A percentile compares a stretch with the other conserved stretches of the same genome.
Conservation (phyloP, 2,888 invertebrate genomes). For the Thera britannica region DNA sequence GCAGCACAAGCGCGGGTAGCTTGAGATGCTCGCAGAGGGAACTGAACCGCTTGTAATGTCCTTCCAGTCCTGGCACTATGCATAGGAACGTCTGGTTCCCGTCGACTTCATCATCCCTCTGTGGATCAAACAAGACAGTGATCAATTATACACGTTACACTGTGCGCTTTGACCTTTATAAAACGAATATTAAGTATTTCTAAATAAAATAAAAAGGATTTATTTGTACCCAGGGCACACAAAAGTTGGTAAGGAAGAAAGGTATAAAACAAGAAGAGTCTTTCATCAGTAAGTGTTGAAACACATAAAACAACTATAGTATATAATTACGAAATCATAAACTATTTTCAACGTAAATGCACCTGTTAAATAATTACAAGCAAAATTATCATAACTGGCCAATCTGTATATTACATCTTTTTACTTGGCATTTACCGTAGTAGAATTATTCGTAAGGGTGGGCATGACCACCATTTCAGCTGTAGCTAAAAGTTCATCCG, state of each 20-base stretch:
- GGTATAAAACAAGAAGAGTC: no score
- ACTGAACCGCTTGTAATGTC: conserved; percentile 52
- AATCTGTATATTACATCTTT: neutral
- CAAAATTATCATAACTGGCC: no score
- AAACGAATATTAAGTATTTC: no score
- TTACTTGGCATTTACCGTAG: conserved; percentile 24
- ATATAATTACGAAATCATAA: no score
- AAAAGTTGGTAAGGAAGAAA: no score
- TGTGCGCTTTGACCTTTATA: no score
- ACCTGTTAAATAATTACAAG: no score
- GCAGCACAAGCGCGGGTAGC: conserved; percentile 56
- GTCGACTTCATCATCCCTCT: conserved; percentile 59
- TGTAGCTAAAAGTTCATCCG: conserved; percentile 54
- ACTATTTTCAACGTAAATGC: no score
- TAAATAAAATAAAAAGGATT: no score
- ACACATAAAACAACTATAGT: no score
- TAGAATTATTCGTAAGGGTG: conserved; percentile 36
- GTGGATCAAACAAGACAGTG: conserved; percentile 15
- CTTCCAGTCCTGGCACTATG: conserved; percentile 63
- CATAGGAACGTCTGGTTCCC: conserved; percentile 48
- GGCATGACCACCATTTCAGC: conserved; percentile 45
- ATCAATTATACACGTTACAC: neutral
- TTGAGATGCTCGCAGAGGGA: conserved; percentile 57
- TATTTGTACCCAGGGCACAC: no score
- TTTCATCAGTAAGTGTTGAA: no score